Evolutionary conservation across 1,140 invertebrate genomes (phyloP).

Genomic region (Rhynchophorus ferrugineus): DNA sequence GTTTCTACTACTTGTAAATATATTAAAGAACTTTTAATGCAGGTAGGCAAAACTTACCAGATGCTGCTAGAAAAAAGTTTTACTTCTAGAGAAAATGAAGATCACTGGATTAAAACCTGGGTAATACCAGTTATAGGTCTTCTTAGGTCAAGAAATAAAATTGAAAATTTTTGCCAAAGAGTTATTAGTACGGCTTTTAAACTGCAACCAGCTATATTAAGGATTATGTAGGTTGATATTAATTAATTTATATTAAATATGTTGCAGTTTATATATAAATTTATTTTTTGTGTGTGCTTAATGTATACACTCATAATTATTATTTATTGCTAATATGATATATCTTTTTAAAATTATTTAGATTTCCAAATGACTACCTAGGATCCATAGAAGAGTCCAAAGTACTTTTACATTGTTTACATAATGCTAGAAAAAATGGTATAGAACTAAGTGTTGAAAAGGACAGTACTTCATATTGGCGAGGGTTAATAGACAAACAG

Average conservation of each 20-base stretch:
- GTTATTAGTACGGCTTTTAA: slow-evolving; percentile 29
- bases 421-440: slow-evolving; percentile 40
- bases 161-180: slow-evolving; percentile 19
- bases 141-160: slow-evolving; percentile 15
- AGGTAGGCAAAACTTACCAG: slow-evolving; percentile 26
- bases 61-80: slow-evolving; percentile 27
- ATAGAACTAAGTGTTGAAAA: slow-evolving; percentile 37
- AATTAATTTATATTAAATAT: background rate
- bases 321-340: no score
- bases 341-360: slow-evolving; percentile 18
- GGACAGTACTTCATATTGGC: slow-evolving; percentile 37
- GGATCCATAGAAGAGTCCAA: slow-evolving; percentile 28
- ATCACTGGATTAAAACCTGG: slow-evolving; percentile 27
- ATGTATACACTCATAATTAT: no score
- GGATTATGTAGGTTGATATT: slow-evolving; percentile 23
- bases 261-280: background rate
- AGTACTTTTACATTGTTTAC: slow-evolving; percentile 31
- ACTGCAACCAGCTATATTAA: slow-evolving; percentile 24
- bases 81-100: slow-evolving; percentile 14
- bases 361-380: slow-evolving; percentile 22
- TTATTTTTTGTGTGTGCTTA: background rate
- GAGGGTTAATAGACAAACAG: slow-evolving; percentile 39
- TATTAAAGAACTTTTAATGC: slow-evolving; percentile 4
- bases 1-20: background rate
- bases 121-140: slow-evolving; percentile 23